Percentiles rank a stretch among this genome's conserved stretches.
phyloP scores from a whole-genome alignment of 2,797 vertebrate species.

The Gymnothorax javanicus region DNA sequence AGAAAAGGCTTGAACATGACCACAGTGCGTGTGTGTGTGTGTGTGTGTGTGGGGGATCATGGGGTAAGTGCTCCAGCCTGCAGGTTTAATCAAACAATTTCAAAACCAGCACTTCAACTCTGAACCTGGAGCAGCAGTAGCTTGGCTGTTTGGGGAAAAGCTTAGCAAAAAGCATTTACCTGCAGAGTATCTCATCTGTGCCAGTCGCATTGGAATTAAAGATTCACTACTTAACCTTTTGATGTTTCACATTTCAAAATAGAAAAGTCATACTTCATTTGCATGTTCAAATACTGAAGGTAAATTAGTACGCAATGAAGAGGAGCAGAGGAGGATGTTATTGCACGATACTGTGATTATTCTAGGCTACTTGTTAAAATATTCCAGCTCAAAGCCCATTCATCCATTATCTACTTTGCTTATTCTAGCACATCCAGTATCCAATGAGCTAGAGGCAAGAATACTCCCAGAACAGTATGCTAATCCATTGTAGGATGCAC shows the following conservation, averaged over 20 bases:
- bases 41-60: background rate
- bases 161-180: background rate
- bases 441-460: too few species aligned
- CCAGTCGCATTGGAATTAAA: background rate
- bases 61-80: conserved; percentile 1
- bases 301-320: background rate
- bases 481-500: too few species aligned
- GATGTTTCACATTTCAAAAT: background rate
- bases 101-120: conserved; percentile 38
- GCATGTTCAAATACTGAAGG: background rate
- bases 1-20: background rate
- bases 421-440: too few species aligned
- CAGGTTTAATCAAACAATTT: conserved; percentile 22
- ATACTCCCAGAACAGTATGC: too few species aligned
- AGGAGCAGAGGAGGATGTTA: background rate
- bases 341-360: background rate
- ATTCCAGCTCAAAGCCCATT: background rate
- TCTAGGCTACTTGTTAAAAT: background rate
- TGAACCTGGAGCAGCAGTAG: conserved; percentile 19
- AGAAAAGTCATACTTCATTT: background rate
- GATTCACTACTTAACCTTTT: conserved; percentile 16
- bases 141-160: background rate
- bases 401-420: too few species aligned
- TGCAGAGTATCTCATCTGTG: background rate
- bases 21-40: background rate